Evolutionary conservation across 2,113 vertebrate genomes (phyloP).

Genomic region (Carassius carassius): DNA sequence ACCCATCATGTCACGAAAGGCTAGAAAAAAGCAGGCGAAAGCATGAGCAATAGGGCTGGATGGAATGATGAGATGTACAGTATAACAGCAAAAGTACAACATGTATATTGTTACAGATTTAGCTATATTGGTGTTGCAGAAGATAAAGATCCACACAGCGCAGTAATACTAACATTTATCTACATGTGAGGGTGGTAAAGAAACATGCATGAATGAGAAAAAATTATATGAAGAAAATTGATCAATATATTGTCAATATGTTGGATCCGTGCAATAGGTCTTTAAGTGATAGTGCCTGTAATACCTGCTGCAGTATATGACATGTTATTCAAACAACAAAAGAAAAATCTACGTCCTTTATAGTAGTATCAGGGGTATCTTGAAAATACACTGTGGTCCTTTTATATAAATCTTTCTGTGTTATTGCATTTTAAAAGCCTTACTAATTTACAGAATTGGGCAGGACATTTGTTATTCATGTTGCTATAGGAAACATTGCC

Average conservation of each 20-base stretch:
- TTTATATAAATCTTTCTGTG: background rate
- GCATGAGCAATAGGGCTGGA: background rate
- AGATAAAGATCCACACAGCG: background rate
- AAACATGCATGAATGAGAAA: background rate
- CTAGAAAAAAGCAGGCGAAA: background rate
- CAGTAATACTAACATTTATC: background rate
- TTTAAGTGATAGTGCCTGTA: background rate
- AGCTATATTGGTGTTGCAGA: background rate
- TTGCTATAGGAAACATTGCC: background rate
- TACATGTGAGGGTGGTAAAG: background rate
- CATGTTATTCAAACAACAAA: too few species aligned
- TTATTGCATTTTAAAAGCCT: background rate
- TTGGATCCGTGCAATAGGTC: background rate
- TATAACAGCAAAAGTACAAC: background rate
- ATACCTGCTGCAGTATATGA: background rate
- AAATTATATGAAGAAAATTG: background rate
- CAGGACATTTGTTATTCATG: background rate
- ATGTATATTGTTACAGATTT: background rate
- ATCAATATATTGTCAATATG: background rate
- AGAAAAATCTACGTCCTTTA: background rate
- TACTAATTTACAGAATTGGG: background rate
- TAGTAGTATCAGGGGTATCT: background rate
- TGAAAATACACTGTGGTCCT: background rate
- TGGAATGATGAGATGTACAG: background rate
- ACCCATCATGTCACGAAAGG: conserved; percentile 31